Percentiles rank a stretch among this genome's conserved stretches.
Conservation (phyloP, 2,113 vertebrate genomes). For the Coptodon rendalli region DNA sequence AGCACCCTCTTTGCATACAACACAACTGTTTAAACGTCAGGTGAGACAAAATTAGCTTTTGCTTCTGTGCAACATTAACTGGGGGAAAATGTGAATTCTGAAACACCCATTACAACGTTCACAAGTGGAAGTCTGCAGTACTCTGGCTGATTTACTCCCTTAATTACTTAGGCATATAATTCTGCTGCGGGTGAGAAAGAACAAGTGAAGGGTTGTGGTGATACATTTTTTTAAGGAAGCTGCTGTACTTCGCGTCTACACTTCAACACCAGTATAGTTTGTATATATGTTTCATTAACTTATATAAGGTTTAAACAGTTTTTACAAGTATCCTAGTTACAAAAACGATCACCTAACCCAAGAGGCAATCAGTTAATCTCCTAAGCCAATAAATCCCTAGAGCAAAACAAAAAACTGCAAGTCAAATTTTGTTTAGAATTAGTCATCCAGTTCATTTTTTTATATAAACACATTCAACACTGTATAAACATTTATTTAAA, state of each 20-base stretch:
- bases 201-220: background rate
- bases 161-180: background rate
- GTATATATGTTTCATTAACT: background rate
- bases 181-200: background rate
- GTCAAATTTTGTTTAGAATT: background rate
- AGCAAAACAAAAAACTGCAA: background rate
- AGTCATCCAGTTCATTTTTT: background rate
- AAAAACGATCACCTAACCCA: background rate
- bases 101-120: background rate
- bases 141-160: background rate
- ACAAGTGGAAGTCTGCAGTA: background rate
- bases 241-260: background rate
- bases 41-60: background rate
- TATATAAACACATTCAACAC: background rate
- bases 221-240: background rate
- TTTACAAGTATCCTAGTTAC: background rate
- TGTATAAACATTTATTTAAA: background rate
- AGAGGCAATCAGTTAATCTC: background rate
- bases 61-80: background rate
- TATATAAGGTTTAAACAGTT: background rate
- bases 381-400: background rate
- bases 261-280: background rate
- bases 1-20: background rate
- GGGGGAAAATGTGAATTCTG: background rate
- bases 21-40: background rate